phyloP scores from a whole-genome alignment of 1,140 invertebrate genomes.

The Venturia canescens region DNA sequence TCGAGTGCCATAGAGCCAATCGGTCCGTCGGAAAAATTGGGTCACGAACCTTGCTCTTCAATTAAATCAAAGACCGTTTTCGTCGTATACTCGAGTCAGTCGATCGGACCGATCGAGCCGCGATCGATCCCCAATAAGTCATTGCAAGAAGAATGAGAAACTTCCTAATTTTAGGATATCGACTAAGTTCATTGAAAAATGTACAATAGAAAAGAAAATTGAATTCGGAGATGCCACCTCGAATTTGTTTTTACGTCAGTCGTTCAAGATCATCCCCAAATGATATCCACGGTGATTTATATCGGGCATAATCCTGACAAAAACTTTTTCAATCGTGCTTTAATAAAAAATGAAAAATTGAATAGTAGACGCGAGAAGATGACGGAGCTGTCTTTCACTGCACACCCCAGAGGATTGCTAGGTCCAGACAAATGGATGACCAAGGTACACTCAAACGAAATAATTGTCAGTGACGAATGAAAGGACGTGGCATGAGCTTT shows the following conservation, averaged over 20 bases:
- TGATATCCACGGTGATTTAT: not conserved
- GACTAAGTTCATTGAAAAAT: not conserved
- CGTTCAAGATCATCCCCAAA: not conserved
- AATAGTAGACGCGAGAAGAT: not conserved
- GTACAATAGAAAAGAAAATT: not conserved
- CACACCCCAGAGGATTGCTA: not conserved
- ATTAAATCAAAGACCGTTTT: too few species aligned
- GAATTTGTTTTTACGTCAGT: not conserved
- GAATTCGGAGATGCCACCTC: too few species aligned
- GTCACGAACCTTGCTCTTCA: not conserved
- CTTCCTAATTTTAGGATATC: not conserved
- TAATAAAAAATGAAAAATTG: slow-evolving; percentile 16
- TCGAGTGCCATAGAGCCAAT: not conserved
- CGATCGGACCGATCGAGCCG: too few species aligned
- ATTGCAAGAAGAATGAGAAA: not conserved
- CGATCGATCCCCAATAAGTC: not conserved
- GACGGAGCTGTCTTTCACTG: not conserved
- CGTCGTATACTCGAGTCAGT: too few species aligned
- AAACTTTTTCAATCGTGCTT: slow-evolving; percentile 3
- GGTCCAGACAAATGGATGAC: slow-evolving; percentile 47
- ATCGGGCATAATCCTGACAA: not conserved
- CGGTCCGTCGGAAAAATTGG: not conserved
- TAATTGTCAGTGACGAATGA: slow-evolving; percentile 55
- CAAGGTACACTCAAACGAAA: slow-evolving; percentile 40
- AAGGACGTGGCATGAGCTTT: slow-evolving; percentile 32